Percentiles rank a stretch among this genome's conserved stretches.
Conservation (phyloP, 2,888 invertebrate species). For the Eledone cirrhosa region DNA sequence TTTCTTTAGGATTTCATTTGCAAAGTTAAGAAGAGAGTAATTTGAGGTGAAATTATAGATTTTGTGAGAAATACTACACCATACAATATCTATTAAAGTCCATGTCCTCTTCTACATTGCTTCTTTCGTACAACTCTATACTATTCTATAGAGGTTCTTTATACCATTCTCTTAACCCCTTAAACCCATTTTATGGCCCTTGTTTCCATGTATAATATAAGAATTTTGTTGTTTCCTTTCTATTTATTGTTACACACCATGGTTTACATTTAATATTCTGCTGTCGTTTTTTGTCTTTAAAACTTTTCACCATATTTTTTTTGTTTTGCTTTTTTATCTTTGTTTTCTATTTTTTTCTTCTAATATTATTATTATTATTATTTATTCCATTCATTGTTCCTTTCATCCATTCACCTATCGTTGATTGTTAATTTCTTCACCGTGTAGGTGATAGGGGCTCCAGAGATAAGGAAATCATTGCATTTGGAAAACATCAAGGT, state of each 20-base stretch:
- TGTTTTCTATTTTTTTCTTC: not conserved
- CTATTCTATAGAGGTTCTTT: too few species aligned
- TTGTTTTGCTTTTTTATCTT: not conserved
- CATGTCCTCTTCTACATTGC: too few species aligned
- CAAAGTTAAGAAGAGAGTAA: too few species aligned
- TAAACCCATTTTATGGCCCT: not conserved
- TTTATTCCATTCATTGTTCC: not conserved
- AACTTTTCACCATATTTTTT: not conserved
- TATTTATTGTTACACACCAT: not conserved
- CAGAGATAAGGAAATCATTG: conserved; percentile 18
- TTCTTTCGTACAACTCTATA: too few species aligned
- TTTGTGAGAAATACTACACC: too few species aligned
- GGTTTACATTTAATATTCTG: too few species aligned
- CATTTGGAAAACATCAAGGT: conserved; percentile 20
- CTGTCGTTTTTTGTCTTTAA: not conserved
- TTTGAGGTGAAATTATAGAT: too few species aligned
- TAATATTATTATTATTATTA: not conserved
- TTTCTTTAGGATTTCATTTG: too few species aligned
- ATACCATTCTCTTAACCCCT: not conserved
- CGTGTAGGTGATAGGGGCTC: conserved; percentile 16
- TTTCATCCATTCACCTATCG: too few species aligned
- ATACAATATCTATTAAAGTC: too few species aligned
- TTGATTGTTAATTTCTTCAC: conserved; percentile 17
- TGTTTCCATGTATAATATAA: not conserved
- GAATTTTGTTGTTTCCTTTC: not conserved